Conservation (phyloP, 2,113 vertebrate species). For the Platycercus adscitus region DNA sequence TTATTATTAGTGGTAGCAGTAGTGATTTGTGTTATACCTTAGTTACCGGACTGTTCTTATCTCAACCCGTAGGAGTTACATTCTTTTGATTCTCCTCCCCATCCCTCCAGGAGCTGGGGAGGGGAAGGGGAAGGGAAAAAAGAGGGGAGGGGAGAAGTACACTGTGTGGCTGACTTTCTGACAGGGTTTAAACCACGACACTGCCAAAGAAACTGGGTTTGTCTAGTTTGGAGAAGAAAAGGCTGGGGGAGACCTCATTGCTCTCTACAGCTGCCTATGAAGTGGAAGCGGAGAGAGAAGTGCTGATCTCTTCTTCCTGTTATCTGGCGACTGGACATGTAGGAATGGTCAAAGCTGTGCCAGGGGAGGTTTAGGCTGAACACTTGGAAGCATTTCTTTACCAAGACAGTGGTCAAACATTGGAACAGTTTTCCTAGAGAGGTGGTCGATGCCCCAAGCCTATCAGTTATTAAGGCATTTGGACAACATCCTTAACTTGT, state of each 20-base stretch:
- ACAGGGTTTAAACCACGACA: too few species aligned
- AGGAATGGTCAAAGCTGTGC: background rate
- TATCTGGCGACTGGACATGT: rapidly evolving
- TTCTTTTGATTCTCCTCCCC: too few species aligned
- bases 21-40: too few species aligned
- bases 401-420: rapidly evolving
- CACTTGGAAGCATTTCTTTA: background rate
- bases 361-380: background rate
- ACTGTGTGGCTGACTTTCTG: too few species aligned
- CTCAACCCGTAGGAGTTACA: too few species aligned
- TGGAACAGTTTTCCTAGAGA: background rate
- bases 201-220: background rate
- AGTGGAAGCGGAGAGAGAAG: rapidly evolving
- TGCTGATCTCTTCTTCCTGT: background rate
- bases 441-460: rapidly evolving
- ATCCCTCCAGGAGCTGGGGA: too few species aligned
- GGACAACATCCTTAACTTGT: too few species aligned
- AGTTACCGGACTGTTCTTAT: too few species aligned
- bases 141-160: too few species aligned
- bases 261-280: background rate
- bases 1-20: too few species aligned
- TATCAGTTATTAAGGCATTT: background rate
- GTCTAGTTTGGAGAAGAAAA: background rate
- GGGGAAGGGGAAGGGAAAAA: too few species aligned
- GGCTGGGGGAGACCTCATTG: rapidly evolving